Evolutionary conservation across 2,797 vertebrate genomes (phyloP).

Genomic region (Phoeniculus purpureus): DNA sequence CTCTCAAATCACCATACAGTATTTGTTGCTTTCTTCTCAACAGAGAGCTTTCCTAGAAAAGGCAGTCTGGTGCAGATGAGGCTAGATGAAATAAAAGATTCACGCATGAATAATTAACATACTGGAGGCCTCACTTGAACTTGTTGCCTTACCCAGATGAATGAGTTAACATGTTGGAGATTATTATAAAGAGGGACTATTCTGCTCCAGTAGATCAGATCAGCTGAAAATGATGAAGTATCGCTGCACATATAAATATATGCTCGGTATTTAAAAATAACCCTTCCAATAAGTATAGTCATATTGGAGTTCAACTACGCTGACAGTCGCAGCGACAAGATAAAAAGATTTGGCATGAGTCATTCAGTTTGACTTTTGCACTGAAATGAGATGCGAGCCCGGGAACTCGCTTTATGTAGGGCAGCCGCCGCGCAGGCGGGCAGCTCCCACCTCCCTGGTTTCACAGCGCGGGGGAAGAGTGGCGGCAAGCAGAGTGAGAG

Average conservation of each 20-base stretch:
- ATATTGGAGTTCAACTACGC: constrained; percentile 31
- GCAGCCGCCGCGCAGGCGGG: constrained; percentile 3
- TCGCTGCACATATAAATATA: constrained; percentile 29
- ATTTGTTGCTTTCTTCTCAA: constrained; percentile 54
- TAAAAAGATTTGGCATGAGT: constrained; percentile 53
- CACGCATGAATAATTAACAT: constrained; percentile 65
- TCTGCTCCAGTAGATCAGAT: constrained; percentile 44
- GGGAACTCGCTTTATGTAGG: background rate
- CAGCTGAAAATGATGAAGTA: constrained; percentile 46
- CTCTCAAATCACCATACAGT: constrained; percentile 10
- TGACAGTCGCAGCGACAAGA: constrained; percentile 36
- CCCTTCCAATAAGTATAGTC: constrained; percentile 50
- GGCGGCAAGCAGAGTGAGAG: background rate
- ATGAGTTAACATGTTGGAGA: constrained; percentile 63
- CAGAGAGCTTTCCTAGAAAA: constrained; percentile 67
- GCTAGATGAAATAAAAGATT: constrained; percentile 62
- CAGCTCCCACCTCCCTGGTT: constrained; percentile 5
- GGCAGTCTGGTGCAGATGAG: constrained; percentile 51
- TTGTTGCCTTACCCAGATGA: constrained; percentile 64
- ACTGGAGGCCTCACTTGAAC: constrained; percentile 68
- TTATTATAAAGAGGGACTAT: constrained; percentile 58
- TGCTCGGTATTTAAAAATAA: constrained; percentile 55
- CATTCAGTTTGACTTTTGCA: constrained; percentile 54
- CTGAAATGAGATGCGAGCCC: constrained; percentile 21
- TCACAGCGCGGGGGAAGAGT: background rate